phyloP scores from a whole-genome alignment of 2,113 vertebrate species.

The Tenrec ecaudatus region DNA sequence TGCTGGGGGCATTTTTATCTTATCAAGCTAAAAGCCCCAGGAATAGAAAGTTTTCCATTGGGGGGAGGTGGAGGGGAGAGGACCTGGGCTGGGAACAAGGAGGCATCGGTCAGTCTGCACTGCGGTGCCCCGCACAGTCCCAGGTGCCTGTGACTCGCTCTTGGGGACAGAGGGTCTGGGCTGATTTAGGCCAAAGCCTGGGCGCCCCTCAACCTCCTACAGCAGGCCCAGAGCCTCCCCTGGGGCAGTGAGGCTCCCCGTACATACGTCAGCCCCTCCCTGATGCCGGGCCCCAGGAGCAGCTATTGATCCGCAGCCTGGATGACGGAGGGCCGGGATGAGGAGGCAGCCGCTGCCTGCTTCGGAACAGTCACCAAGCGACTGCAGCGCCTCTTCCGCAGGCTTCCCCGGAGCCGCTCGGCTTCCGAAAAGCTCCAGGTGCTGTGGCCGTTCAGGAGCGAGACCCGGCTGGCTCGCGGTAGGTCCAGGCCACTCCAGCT shows the following conservation, averaged over 20 bases:
- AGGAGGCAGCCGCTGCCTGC: conserved; percentile 85
- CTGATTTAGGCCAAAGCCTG: conserved; percentile 49
- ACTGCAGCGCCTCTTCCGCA: conserved; percentile 91
- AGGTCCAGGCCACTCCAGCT: conserved; percentile 31
- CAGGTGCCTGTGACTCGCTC: conserved; percentile 10
- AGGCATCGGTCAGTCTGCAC: conserved; percentile 26
- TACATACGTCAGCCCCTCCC: neutral
- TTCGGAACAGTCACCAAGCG: conserved; percentile 90
- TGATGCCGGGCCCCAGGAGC: conserved; percentile 46
- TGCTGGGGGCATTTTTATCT: conserved; percentile 88
- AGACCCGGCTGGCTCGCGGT: conserved; percentile 79
- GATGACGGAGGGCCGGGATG: conserved; percentile 83
- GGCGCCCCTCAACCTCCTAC: neutral
- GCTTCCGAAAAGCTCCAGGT: conserved; percentile 87
- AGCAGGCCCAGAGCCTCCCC: neutral
- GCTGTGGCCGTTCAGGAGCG: conserved; percentile 85
- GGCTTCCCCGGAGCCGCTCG: conserved; percentile 90
- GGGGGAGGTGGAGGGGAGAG: conserved; percentile 74
- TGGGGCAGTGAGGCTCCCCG: neutral
- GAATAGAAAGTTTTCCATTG: conserved; percentile 91
- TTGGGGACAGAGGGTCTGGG: conserved; percentile 16
- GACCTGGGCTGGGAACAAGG: conserved; percentile 72
- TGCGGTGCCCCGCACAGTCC: neutral
- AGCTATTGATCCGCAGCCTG: neutral
- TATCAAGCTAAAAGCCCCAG: conserved; percentile 91